phyloP scores from a whole-genome alignment of 2,797 vertebrate species.

The Sebastes miniatus region DNA sequence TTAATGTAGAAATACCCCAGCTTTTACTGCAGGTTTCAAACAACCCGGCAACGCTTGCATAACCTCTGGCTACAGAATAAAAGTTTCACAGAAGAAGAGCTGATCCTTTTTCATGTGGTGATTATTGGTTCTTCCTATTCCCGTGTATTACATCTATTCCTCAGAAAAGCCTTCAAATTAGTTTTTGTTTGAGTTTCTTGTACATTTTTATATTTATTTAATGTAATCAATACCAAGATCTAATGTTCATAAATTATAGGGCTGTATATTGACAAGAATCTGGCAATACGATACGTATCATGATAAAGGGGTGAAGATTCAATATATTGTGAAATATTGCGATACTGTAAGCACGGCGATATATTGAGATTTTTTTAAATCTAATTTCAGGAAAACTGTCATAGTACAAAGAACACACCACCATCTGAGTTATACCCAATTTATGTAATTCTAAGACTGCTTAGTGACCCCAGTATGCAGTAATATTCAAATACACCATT shows the following conservation, averaged over 20 bases:
- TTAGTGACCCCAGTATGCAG: too few relatives aligned
- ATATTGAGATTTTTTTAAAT: too few relatives aligned
- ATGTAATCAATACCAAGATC: not conserved
- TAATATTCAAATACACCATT: too few relatives aligned
- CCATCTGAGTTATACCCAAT: too few relatives aligned
- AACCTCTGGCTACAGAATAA: constrained; percentile 18
- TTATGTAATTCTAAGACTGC: too few relatives aligned
- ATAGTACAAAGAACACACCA: too few relatives aligned
- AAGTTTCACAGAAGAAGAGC: not conserved
- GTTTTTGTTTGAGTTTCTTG: not conserved
- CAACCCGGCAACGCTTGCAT: not conserved
- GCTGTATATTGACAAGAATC: too few relatives aligned
- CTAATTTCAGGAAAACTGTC: too few relatives aligned
- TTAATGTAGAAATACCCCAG: constrained; percentile 8
- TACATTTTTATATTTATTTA: not conserved
- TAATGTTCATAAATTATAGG: not conserved
- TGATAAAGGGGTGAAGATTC: too few relatives aligned
- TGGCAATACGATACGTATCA: too few relatives aligned
- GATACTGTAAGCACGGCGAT: too few relatives aligned
- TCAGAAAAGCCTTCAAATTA: not conserved
- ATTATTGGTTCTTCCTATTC: not conserved
- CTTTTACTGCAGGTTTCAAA: constrained; percentile 15
- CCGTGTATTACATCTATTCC: not conserved
- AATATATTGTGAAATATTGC: too few relatives aligned
- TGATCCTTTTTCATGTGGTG: not conserved